Evolutionary conservation across 2,888 invertebrate genomes (phyloP), one percentile per base, ranked within the genome.

Genomic region (Cephus rjabovi): DNA sequence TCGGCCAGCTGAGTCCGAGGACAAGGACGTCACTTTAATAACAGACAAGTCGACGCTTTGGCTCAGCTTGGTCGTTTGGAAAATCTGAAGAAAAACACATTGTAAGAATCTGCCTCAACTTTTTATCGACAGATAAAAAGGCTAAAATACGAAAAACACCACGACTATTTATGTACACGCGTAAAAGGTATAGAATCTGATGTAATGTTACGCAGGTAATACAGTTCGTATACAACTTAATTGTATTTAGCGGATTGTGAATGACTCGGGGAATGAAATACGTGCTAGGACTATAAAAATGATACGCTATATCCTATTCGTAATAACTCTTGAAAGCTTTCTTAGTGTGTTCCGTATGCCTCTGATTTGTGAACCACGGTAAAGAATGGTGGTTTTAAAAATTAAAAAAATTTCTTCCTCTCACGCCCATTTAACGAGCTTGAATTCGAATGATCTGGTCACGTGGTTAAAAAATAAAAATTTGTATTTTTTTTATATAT

Each of bases 211-310:
- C 76, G 70, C 4, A 68, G 69, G 78, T 73, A 82, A 81, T 80
- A 79, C 73, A 56, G 79, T 30, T 74, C 12, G 76, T 73, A 77
- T 80, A 81, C 73, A 76, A 73, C 77, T 82, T 84, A 85, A 84
- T 85, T 80, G 77, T 77, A 81, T 83, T 84, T 82, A 78, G 73
- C 23, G 34, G 73, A 30, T 74, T 79, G 76, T 70, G 82, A 74
- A 56, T 23, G 77, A 76, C 23, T 31, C 77, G 75, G 79, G 81
- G 79, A 84, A 85, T 83, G 79, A 83, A 81, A 75, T 81, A 83
- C 84, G 84, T 84, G 84, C 76, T 69, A 9, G 56, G 81, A 80
- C 80, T 84, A 71, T 30, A 33, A 31, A 30, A 71, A 56, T 56
- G 56, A 23, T 56, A 6, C 56, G 56, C 56, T 56, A 23, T 15